Evolutionary conservation across 1,140 invertebrate species (phyloP).

Genomic region (Galleria mellonella): DNA sequence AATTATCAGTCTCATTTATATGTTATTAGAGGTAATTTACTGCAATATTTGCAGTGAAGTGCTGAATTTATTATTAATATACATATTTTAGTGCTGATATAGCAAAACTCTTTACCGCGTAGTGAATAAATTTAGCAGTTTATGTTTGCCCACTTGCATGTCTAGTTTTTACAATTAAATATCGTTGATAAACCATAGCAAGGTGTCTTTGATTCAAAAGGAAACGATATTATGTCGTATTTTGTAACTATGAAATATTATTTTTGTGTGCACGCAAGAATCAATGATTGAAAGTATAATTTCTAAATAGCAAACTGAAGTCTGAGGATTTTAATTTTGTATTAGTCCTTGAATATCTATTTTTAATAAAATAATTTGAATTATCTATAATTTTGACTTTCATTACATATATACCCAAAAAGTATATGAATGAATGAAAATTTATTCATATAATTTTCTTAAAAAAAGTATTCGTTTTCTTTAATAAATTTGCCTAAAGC

Average conservation of each 20-base stretch:
- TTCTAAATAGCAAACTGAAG: slow-evolving; percentile 10
- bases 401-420: slow-evolving; percentile 12
- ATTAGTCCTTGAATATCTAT: slow-evolving; percentile 65
- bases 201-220: slow-evolving; percentile 18
- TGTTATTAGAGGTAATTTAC: no score
- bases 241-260: slow-evolving; percentile 13
- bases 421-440: no score
- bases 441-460: no score
- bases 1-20: not conserved
- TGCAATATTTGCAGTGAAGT: no score
- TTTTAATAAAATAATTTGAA: slow-evolving; percentile 70
- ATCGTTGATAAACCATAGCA: slow-evolving; percentile 13
- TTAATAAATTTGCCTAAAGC: no score
- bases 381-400: slow-evolving; percentile 29
- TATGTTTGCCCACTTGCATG: slow-evolving; percentile 1
- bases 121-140: no score
- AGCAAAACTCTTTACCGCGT: no score
- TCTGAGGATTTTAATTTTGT: slow-evolving; percentile 53
- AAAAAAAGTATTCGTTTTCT: no score
- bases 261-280: slow-evolving; percentile 29
- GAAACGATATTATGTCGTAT: not conserved
- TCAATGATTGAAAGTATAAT: slow-evolving; percentile 16
- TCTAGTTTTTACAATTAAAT: not conserved
- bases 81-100: no score
- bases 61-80: no score